A percentile compares a stretch with the other conserved stretches of the same genome.
phyloP scores from a whole-genome alignment of 2,888 invertebrate genomes.

The Sialis lutaria region DNA sequence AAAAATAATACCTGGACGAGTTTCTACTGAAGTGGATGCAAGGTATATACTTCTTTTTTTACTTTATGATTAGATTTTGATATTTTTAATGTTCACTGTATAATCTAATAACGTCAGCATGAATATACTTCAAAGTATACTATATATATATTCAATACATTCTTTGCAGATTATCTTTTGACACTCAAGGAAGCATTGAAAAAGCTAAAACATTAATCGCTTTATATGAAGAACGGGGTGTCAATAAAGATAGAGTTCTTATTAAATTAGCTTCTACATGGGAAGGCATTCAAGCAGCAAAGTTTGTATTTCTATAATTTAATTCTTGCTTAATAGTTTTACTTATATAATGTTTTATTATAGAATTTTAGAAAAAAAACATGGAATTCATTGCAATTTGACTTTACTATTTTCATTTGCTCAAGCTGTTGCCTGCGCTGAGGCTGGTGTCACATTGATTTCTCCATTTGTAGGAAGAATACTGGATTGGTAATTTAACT shows the following conservation, averaged over 20 bases:
- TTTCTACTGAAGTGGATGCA: slow-evolving; percentile 93
- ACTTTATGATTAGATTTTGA: background rate
- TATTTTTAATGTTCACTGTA: background rate
- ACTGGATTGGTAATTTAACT: slow-evolving; percentile 65
- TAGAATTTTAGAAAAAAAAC: slow-evolving; percentile 74
- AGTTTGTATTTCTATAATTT: slow-evolving; percentile 31
- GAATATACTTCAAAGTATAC: no score
- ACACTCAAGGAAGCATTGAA: slow-evolving; percentile 76
- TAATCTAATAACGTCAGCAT: background rate
- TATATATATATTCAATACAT: background rate
- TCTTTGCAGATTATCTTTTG: slow-evolving; percentile 70
- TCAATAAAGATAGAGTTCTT: slow-evolving; percentile 80
- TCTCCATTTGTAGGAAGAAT: slow-evolving; percentile 99
- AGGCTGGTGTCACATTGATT: slow-evolving; percentile 92
- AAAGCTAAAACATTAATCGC: slow-evolving; percentile 80
- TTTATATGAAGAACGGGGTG: slow-evolving; percentile 78
- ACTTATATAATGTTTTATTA: slow-evolving; percentile 16
- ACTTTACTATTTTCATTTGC: slow-evolving; percentile 89
- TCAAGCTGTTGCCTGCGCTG: slow-evolving; percentile 96
- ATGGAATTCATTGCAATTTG: slow-evolving; percentile 95
- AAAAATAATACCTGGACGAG: slow-evolving; percentile 92
- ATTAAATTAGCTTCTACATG: slow-evolving; percentile 98
- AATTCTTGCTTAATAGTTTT: slow-evolving; percentile 2
- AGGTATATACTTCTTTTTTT: slow-evolving; percentile 31
- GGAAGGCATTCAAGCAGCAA: slow-evolving; percentile 98